Conservation (phyloP, 1,140 invertebrate genomes). For the Drosophila athabasca region DNA sequence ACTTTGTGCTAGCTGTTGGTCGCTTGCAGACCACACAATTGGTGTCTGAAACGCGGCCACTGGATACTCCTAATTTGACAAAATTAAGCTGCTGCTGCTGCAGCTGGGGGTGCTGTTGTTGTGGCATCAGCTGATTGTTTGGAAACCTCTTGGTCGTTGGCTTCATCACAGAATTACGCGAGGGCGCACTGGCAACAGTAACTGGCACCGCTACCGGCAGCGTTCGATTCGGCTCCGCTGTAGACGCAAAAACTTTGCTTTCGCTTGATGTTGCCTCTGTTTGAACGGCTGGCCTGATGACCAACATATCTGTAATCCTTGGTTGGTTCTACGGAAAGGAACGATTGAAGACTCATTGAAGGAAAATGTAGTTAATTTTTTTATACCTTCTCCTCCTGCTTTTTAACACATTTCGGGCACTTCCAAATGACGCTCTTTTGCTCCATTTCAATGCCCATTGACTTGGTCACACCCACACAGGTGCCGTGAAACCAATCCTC, state of each 20-base stretch:
- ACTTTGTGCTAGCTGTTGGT: constrained; percentile 86
- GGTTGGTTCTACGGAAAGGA: constrained; percentile 55
- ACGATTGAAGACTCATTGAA: not conserved
- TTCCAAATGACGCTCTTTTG: constrained; percentile 94
- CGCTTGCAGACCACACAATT: constrained; percentile 90
- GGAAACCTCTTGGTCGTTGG: constrained; percentile 11
- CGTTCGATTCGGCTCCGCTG: constrained; percentile 26
- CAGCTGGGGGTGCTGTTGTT: too few relatives aligned
- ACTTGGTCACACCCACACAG: constrained; percentile 96
- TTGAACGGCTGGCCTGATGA: constrained; percentile 14
- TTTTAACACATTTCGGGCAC: constrained; percentile 92
- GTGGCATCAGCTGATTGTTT: not conserved
- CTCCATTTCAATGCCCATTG: constrained; percentile 95
- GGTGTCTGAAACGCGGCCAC: constrained; percentile 8
- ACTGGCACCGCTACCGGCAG: constrained; percentile 1
- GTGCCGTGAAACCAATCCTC: constrained; percentile 99
- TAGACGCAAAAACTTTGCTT: constrained; percentile 22
- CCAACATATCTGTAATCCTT: constrained; percentile 75
- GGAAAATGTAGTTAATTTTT: not conserved
- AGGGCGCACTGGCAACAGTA: constrained; percentile 8
- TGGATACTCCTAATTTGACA: constrained; percentile 43
- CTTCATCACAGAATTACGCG: constrained; percentile 6
- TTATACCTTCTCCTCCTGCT: constrained; percentile 77
- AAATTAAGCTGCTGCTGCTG: constrained; percentile 65
- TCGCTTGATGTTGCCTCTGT: constrained; percentile 29